Base-by-base conservation (phyloP, 2,113 vertebrate genomes). In the Sprattus sprattus region DNA sequence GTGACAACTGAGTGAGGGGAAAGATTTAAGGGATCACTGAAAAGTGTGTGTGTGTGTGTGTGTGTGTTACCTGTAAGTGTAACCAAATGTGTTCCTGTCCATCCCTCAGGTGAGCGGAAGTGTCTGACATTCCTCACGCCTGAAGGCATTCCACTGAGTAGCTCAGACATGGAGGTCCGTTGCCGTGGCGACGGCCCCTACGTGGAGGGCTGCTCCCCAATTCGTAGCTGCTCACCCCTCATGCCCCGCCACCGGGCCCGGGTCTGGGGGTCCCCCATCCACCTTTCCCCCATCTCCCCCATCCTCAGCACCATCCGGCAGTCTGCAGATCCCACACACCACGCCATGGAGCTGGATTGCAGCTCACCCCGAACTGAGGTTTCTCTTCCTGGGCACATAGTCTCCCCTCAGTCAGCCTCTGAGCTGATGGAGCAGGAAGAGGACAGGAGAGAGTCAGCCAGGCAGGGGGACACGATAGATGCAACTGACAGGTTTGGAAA, bases 161-260 rank as follows among this genome's bases (percentile, higher is more conserved):
- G 90, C 39, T 92, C 94, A n/a, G 91, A 89, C 44, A 60, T 88
- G 18, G 93, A 94, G 45, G 86, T 94, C 64, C 91, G 91, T 82
- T 84, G 93, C 0, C 92, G 93, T 22, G 92, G 92, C 13, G 92
- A 92, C 92, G 98, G 96, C 91, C 97, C 97, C 4, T 97, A 95
- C 0, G 95, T 98, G 46, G 98, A 99, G 86, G 97, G 97, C 28
- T 99, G 97, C 90, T 99, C 98, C 86, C 97, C 98, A 13, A 97
- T 99, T 88, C 96, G 94, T 82, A 97, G 94, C 81, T 95, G 93
- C 84, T 98, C 97, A 86, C 96, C 96, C 3, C 87, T 95, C 86
- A 95, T 91, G 47, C 87, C 85, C 25, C 89, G 95, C 67, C 84
- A 94, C 4, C 91, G 95, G 87, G 88, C 92, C 10, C 94, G 92